Percentiles rank a stretch among this genome's conserved stretches.
phyloP scores from a whole-genome alignment of 2,113 vertebrate species.

The Hyla sarda region DNA sequence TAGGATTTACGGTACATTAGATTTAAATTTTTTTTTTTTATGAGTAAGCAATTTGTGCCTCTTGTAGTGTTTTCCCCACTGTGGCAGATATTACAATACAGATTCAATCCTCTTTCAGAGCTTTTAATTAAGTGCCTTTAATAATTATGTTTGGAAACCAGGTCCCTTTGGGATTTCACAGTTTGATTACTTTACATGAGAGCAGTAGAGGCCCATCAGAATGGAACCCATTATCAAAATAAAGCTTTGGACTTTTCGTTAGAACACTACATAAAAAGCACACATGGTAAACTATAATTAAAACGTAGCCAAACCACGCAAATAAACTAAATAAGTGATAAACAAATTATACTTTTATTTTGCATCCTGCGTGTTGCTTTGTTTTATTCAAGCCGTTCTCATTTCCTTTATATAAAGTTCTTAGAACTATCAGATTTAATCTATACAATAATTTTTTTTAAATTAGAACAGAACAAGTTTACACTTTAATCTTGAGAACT shows the following conservation, averaged over 20 bases:
- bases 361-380: not conserved
- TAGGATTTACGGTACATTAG: conserved; percentile 43
- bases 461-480: conserved; percentile 10
- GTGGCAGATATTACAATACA: conserved; percentile 56
- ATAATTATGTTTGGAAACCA: conserved; percentile 46
- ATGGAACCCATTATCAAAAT: conserved; percentile 34
- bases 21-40: conserved; percentile 45
- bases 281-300: not conserved
- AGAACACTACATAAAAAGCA: not conserved
- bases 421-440: conserved; percentile 19
- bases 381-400: not conserved
- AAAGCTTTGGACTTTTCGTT: conserved; percentile 19
- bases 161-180: conserved; percentile 44
- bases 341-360: not conserved
- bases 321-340: conserved; percentile 24
- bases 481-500: not conserved
- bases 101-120: conserved; percentile 49
- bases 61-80: conserved; percentile 53
- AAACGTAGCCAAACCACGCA: not conserved
- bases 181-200: conserved; percentile 57
- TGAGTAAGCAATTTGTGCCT: conserved; percentile 53
- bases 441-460: not conserved
- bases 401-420: not conserved
- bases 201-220: conserved; percentile 34
- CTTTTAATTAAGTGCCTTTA: conserved; percentile 59